Conservation (phyloP, 2,797 vertebrate genomes). For the Falco novaeseelandiae region DNA sequence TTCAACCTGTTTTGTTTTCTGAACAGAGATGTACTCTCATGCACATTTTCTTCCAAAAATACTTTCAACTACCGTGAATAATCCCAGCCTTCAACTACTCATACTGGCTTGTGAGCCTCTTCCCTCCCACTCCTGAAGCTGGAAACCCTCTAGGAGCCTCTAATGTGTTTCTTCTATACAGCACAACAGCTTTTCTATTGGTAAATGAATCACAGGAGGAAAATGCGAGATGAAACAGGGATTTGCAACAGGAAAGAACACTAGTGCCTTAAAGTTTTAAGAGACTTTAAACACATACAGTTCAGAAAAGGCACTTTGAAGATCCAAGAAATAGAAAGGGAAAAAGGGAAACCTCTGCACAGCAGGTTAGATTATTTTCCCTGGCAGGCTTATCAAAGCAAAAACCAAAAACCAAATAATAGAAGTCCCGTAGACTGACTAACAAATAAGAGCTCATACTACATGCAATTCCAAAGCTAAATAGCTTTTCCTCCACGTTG, state of each 20-base stretch:
- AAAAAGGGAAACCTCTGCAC: not conserved
- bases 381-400: not conserved
- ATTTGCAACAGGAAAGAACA: constrained; percentile 14
- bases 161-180: constrained; percentile 11
- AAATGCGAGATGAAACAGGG: constrained; percentile 7
- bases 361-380: not conserved
- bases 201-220: constrained; percentile 47
- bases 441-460: not conserved
- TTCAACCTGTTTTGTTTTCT: not conserved
- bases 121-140: not conserved
- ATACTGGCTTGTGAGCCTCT: not conserved
- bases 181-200: constrained; percentile 34
- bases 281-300: not conserved
- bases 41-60: not conserved
- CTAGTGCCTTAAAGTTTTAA: constrained; percentile 6
- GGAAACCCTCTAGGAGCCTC: not conserved
- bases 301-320: not conserved
- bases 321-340: not conserved
- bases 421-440: not conserved
- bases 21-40: not conserved
- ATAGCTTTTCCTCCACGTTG: not conserved
- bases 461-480: not conserved
- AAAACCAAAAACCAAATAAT: not conserved
- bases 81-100: not conserved
- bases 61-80: not conserved